These are phyloP conservation scores for Entelurus aequoreus DNA, from an alignment of 2,113 vertebrate genomes.

Conservation along the genomic window DNA sequence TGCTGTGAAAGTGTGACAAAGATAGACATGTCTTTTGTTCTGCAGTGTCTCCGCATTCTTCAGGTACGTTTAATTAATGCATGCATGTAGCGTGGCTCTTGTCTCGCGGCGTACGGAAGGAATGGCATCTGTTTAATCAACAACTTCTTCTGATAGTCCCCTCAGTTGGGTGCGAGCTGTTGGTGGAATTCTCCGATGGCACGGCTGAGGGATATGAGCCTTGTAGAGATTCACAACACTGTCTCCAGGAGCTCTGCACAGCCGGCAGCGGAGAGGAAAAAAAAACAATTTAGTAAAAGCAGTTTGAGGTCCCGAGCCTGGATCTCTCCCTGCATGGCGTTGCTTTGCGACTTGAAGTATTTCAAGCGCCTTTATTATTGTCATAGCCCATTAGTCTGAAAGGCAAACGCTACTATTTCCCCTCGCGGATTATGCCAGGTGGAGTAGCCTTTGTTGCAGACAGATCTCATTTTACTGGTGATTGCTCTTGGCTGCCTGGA, in stretches of 20 bases:
- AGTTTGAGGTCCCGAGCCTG: slow-evolving; percentile 22
- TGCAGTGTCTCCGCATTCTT: slow-evolving; percentile 35
- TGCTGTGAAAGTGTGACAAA: slow-evolving; percentile 25
- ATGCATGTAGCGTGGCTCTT: slow-evolving; percentile 44
- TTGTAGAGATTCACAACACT: slow-evolving; percentile 58
- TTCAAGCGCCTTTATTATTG: slow-evolving; percentile 45
- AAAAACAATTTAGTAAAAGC: slow-evolving; percentile 35
- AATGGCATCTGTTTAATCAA: slow-evolving; percentile 68
- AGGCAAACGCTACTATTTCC: slow-evolving; percentile 19
- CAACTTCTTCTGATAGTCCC: slow-evolving; percentile 62
- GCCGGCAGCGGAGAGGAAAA: slow-evolving; percentile 28
- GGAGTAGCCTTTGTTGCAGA: slow-evolving; percentile 27
- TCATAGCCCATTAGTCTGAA: slow-evolving; percentile 46
- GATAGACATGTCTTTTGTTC: slow-evolving; percentile 37
- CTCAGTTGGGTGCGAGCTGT: slow-evolving; percentile 50
- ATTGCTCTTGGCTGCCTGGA: slow-evolving; percentile 36
- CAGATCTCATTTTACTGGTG: slow-evolving; percentile 20
- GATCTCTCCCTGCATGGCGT: slow-evolving; percentile 37
- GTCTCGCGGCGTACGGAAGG: slow-evolving; percentile 39
- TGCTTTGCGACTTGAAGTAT: slow-evolving; percentile 48
- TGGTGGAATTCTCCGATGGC: slow-evolving; percentile 51
- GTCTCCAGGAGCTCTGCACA: slow-evolving; percentile 31
- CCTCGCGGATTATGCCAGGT: slow-evolving; percentile 26
- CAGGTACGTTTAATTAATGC: slow-evolving; percentile 63
- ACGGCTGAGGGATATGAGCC: slow-evolving; percentile 46